These are phyloP conservation scores for Fopius arisanus DNA, from an alignment of 1,140 invertebrate species.

Conservation along the genomic window DNA sequence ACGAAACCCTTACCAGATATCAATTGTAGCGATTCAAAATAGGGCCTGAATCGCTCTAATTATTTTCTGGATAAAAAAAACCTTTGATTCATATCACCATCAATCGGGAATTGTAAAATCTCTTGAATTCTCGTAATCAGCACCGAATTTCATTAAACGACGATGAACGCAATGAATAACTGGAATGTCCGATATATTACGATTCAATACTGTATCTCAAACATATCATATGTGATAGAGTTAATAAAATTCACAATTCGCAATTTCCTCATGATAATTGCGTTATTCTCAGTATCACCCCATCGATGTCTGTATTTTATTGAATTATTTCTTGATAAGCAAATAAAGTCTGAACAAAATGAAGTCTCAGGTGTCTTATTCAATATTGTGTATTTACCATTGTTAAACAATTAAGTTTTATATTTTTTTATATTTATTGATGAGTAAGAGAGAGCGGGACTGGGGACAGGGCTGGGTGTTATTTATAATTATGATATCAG, in stretches of 20 bases:
- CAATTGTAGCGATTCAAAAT: conserved; percentile 33
- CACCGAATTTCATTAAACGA: not conserved
- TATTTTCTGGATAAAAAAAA: not conserved
- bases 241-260: not conserved
- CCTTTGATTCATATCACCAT: no score
- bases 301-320: not conserved
- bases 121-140: no score
- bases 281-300: not conserved
- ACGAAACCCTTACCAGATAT: conserved; percentile 17
- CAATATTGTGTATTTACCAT: no score
- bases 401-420: no score
- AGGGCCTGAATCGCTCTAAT: conserved; percentile 36
- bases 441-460: no score
- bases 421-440: not conserved
- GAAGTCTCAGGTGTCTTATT: not conserved
- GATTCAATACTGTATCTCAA: not conserved
- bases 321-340: not conserved
- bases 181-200: not conserved
- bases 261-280: not conserved
- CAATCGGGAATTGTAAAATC: no score
- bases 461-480: no score
- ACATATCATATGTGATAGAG: not conserved
- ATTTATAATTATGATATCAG: no score
- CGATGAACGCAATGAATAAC: not conserved
- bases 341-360: conserved; percentile 5